A percentile compares a stretch with the other conserved stretches of the same genome.
Evolutionary conservation across 2,888 invertebrate genomes (phyloP).

Genomic region (Chironomus tentans): DNA sequence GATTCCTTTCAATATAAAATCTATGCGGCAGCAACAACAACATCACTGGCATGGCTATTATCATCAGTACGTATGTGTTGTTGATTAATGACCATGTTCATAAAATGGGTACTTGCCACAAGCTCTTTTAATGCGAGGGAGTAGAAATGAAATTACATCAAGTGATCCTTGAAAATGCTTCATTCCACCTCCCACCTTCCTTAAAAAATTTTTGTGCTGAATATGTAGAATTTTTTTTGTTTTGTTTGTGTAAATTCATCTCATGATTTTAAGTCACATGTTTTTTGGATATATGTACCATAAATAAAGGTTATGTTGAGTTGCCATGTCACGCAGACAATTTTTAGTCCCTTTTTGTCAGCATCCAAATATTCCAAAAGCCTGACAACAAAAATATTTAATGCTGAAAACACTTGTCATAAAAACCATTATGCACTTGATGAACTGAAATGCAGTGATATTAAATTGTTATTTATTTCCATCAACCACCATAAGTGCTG

Average conservation of each 20-base stretch:
- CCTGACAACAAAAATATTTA: not conserved
- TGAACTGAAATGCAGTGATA: not conserved
- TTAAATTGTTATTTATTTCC: not conserved
- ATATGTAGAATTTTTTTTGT: not conserved
- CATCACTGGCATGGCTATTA: too few relatives aligned
- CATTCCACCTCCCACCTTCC: not conserved
- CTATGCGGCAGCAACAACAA: too few relatives aligned
- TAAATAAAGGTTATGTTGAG: not conserved
- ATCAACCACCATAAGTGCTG: not conserved
- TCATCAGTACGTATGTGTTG: not conserved
- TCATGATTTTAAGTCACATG: not conserved
- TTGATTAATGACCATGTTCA: slow-evolving; percentile 12
- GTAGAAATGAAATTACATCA: not conserved
- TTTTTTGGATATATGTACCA: not conserved
- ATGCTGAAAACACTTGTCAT: not conserved
- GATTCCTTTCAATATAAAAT: too few relatives aligned
- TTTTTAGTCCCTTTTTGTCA: not conserved
- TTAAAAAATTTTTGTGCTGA: not conserved
- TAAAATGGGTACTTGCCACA: not conserved
- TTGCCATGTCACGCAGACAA: not conserved
- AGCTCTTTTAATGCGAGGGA: not conserved
- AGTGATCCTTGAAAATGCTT: not conserved
- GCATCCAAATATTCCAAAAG: not conserved
- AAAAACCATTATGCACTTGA: slow-evolving; percentile 16
- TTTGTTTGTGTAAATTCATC: not conserved